Conservation (phyloP, 2,888 invertebrate genomes). For the Carabus problematicus region DNA sequence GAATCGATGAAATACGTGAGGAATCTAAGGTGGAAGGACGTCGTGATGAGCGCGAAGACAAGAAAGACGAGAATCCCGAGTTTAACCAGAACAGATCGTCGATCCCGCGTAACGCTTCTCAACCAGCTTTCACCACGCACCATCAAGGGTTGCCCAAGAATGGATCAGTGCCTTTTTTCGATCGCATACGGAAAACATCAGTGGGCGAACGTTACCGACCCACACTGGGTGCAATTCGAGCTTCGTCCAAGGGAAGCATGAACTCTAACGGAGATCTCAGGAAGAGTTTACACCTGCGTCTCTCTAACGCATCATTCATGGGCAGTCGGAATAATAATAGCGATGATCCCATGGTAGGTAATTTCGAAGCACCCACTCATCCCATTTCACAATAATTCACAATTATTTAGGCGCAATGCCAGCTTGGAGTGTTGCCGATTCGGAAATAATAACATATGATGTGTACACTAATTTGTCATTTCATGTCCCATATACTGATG, state of each 20-base stretch:
- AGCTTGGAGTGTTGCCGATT: slow-evolving; percentile 31
- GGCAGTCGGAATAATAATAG: slow-evolving; percentile 67
- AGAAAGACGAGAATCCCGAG: slow-evolving; percentile 43
- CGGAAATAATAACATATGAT: slow-evolving; percentile 23
- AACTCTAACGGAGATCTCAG: slow-evolving; percentile 79
- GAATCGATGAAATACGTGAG: slow-evolving; percentile 58
- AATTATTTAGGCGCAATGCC: slow-evolving; percentile 16
- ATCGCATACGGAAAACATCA: slow-evolving; percentile 83
- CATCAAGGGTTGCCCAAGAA: slow-evolving; percentile 82
- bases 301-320: slow-evolving; percentile 66
- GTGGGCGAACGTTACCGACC: slow-evolving; percentile 85
- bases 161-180: slow-evolving; percentile 90
- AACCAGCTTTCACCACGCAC: slow-evolving; percentile 82
- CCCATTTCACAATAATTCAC: slow-evolving; percentile 21
- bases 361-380: slow-evolving; percentile 1
- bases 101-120: slow-evolving; percentile 85
- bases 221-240: slow-evolving; percentile 81
- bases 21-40: slow-evolving; percentile 50
- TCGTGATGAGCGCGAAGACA: slow-evolving; percentile 33
- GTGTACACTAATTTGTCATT: neutral
- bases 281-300: slow-evolving; percentile 64
- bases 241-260: slow-evolving; percentile 77
- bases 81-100: slow-evolving; percentile 56
- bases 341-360: slow-evolving; percentile 60
- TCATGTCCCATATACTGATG: neutral